Evolutionary conservation across 2,888 invertebrate species (phyloP).

Genomic region (Leucania comma): DNA sequence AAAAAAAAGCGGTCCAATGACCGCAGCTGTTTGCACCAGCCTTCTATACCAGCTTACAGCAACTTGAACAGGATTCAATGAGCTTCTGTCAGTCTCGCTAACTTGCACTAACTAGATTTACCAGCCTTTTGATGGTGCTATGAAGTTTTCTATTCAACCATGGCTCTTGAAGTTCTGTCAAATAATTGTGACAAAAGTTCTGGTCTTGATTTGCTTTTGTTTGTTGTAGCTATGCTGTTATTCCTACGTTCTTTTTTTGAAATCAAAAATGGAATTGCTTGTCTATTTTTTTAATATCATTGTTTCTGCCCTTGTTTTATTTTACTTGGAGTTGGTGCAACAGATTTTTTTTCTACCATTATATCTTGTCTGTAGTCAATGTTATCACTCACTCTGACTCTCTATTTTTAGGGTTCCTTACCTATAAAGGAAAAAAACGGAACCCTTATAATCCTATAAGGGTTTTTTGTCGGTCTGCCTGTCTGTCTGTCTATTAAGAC

Average conservation of each 20-base stretch:
- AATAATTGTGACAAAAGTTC: slow-evolving; percentile 27
- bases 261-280: slow-evolving; percentile 4
- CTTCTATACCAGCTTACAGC: not conserved
- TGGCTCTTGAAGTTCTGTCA: slow-evolving; percentile 45
- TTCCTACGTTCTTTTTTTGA: not conserved
- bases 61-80: slow-evolving; percentile 24
- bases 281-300: not conserved
- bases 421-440: too few species aligned
- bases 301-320: too few species aligned
- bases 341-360: too few species aligned
- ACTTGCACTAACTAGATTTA: slow-evolving; percentile 36
- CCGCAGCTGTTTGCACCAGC: not conserved
- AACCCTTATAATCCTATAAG: too few species aligned
- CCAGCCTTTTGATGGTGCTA: slow-evolving; percentile 38
- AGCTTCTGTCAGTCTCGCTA: slow-evolving; percentile 5
- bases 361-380: too few species aligned
- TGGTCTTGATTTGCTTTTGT: slow-evolving; percentile 20
- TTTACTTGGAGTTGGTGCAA: too few species aligned
- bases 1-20: too few species aligned
- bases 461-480: too few species aligned
- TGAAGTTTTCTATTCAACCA: slow-evolving; percentile 47
- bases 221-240: slow-evolving; percentile 1
- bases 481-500: too few species aligned
- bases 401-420: too few species aligned
- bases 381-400: too few species aligned